phyloP scores from a whole-genome alignment of 2,888 invertebrate species.

The Drosophila imparisetae region DNA sequence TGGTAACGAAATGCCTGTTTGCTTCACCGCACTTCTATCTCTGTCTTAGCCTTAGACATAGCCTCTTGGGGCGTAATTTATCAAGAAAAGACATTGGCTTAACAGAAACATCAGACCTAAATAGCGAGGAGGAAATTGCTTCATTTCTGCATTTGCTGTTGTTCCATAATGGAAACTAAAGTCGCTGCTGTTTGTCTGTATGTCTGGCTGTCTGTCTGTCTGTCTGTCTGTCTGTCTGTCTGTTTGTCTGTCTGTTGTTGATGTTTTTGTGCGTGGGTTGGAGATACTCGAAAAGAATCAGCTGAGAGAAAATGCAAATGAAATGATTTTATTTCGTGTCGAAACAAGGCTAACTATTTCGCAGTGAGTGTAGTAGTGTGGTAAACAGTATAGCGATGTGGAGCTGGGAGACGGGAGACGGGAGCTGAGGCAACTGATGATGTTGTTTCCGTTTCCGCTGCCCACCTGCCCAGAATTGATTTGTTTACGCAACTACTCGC shows the following conservation, averaged over 20 bases:
- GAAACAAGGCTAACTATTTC: constrained; percentile 38
- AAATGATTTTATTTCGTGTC: constrained; percentile 49
- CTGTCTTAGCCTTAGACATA: background rate
- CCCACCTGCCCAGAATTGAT: constrained; percentile 42
- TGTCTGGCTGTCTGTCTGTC: background rate
- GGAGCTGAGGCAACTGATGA: constrained; percentile 30
- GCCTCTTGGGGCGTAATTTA: constrained; percentile 11
- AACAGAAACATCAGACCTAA: constrained; percentile 5
- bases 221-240: background rate
- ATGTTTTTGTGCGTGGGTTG: constrained; percentile 1
- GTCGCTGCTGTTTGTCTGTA: constrained; percentile 8
- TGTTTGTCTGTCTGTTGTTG: background rate
- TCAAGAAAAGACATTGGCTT: constrained; percentile 15
- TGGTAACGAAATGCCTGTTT: constrained; percentile 4
- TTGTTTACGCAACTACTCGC: constrained; percentile 46
- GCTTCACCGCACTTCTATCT: background rate
- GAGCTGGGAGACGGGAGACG: background rate
- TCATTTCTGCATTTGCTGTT: constrained; percentile 27
- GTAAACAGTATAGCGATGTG: background rate
- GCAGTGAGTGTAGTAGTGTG: background rate
- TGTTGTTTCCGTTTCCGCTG: constrained; percentile 56
- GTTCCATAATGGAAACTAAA: constrained; percentile 11
- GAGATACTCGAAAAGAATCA: background rate
- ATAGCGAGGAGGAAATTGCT: constrained; percentile 31
- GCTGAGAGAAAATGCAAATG: constrained; percentile 59